Conservation (phyloP, 1,140 invertebrate genomes). For the Ceratitis capitata region DNA sequence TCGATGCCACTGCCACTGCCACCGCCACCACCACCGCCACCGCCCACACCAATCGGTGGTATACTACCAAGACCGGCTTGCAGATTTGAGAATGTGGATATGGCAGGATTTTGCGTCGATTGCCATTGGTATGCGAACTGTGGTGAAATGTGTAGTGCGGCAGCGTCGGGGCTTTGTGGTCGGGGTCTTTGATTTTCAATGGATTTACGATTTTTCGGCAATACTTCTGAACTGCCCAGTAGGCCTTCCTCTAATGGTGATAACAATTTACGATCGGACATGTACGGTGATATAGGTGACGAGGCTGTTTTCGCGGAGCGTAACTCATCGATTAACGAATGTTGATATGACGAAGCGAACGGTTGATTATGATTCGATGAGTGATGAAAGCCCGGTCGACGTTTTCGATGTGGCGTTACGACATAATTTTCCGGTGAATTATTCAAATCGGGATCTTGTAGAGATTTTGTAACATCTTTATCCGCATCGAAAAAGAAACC, state of each 20-base stretch:
- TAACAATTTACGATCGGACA: constrained; percentile 55
- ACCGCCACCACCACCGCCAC: constrained; percentile 30
- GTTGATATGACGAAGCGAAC: constrained; percentile 79
- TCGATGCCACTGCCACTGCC: not conserved
- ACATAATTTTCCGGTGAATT: constrained; percentile 79
- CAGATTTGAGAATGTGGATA: constrained; percentile 56
- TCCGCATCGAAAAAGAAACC: constrained; percentile 71
- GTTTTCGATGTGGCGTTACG: constrained; percentile 83
- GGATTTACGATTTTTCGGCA: constrained; percentile 45
- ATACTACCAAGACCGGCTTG: constrained; percentile 59
- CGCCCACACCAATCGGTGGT: constrained; percentile 53
- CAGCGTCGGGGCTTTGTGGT: constrained; percentile 54
- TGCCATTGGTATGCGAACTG: constrained; percentile 63
- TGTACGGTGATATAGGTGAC: constrained; percentile 62
- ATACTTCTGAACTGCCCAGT: constrained; percentile 41
- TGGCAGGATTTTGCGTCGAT: constrained; percentile 45
- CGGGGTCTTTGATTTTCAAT: constrained; percentile 49
- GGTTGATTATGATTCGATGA: constrained; percentile 85
- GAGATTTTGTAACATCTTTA: constrained; percentile 70
- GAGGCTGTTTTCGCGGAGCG: constrained; percentile 56
- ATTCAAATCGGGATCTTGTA: constrained; percentile 74
- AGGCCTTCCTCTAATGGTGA: constrained; percentile 54
- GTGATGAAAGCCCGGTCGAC: constrained; percentile 84
- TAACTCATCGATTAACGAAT: constrained; percentile 75
- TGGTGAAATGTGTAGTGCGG: constrained; percentile 55